Evolutionary conservation across 2,113 vertebrate genomes (phyloP).

Genomic region (Junco hyemalis): DNA sequence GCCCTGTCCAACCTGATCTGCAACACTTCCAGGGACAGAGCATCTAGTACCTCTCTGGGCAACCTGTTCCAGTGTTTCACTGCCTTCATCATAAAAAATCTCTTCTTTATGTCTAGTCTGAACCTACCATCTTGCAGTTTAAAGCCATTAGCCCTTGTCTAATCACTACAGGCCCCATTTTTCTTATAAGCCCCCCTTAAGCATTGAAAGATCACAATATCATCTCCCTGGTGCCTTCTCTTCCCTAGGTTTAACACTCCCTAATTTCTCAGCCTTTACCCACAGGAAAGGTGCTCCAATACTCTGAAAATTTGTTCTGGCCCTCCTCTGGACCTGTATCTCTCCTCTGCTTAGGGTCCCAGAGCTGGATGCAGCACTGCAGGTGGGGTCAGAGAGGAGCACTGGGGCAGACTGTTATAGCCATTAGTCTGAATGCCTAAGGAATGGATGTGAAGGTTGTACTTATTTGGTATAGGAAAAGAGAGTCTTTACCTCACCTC

Average conservation of each 20-base stretch:
- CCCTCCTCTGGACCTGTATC: not conserved
- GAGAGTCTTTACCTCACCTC: not conserved
- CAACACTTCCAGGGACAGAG: not conserved
- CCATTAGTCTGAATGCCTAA: not conserved
- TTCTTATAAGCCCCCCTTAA: not conserved
- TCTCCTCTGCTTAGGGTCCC: not conserved
- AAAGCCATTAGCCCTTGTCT: not conserved
- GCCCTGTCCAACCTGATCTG: not conserved
- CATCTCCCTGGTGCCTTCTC: not conserved
- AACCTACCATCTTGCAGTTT: not conserved
- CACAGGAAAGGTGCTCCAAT: not conserved
- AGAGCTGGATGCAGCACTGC: not conserved
- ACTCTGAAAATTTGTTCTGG: not conserved
- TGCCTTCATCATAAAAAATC: not conserved
- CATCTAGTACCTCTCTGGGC: not conserved
- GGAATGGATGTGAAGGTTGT: not conserved
- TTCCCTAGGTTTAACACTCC: not conserved
- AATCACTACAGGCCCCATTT: not conserved
- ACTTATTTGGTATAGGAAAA: not conserved
- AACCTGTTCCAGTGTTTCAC: not conserved
- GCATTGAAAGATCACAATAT: not conserved
- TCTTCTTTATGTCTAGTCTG: not conserved
- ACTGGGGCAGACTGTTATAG: not conserved
- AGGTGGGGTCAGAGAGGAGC: not conserved
- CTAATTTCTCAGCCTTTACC: not conserved